Conservation (phyloP, 2,113 vertebrate species). For the Xiphophorus maculatus region DNA sequence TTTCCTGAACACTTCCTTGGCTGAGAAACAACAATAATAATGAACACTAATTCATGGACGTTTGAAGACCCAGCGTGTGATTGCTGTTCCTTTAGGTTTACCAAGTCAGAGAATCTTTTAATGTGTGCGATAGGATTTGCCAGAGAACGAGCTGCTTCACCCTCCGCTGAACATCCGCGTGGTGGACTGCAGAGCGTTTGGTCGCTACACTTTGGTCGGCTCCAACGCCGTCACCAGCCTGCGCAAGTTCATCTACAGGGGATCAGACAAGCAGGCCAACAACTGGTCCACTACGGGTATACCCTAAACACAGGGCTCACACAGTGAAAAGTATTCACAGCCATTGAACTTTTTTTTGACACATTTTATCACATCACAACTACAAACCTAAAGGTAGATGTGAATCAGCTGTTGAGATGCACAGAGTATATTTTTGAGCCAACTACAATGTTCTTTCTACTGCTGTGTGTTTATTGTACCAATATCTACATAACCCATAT, state of each 20-base stretch:
- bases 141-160: constrained; percentile 95
- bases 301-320: background rate
- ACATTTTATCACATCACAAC: background rate
- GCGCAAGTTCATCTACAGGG: constrained; percentile 89
- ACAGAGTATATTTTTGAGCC: background rate
- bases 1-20: background rate
- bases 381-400: background rate
- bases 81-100: too few species aligned
- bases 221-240: constrained; percentile 90
- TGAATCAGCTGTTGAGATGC: background rate
- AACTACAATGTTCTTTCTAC: background rate
- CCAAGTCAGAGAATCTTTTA: background rate
- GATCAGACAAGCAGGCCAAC: constrained; percentile 81
- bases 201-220: constrained; percentile 94
- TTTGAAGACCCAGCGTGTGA: background rate
- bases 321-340: background rate
- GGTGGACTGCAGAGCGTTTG: constrained; percentile 96
- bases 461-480: background rate
- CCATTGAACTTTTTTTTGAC: background rate
- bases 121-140: constrained; percentile 85
- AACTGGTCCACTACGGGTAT: constrained; percentile 84
- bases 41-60: background rate
- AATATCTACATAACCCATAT: background rate
- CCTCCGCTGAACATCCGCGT: constrained; percentile 95
- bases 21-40: background rate